A percentile compares a stretch with the other conserved stretches of the same genome.
Evolutionary conservation across 2,797 vertebrate genomes (phyloP).

Genomic region (Antennarius maculatus): DNA sequence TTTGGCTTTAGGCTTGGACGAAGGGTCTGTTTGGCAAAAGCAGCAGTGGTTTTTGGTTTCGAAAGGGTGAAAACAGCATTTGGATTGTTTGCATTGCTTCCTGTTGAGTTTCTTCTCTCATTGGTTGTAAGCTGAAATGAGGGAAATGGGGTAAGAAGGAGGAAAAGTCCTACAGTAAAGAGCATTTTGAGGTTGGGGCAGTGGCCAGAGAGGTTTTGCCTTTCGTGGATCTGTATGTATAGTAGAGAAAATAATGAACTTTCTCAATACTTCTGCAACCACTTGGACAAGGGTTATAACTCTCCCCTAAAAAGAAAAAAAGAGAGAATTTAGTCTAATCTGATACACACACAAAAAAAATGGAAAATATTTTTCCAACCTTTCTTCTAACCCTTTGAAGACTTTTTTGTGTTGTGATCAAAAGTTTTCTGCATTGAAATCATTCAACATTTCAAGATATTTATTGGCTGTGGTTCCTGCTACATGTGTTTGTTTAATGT

Average conservation of each 20-base stretch:
- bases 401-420: background rate
- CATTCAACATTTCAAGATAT: background rate
- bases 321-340: constrained; percentile 35
- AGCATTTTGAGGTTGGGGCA: constrained; percentile 74
- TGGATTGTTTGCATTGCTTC: constrained; percentile 66
- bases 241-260: constrained; percentile 46
- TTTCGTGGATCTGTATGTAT: constrained; percentile 50
- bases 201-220: constrained; percentile 44
- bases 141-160: constrained; percentile 77
- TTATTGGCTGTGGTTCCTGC: background rate
- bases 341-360: constrained; percentile 6
- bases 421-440: constrained; percentile 1
- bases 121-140: constrained; percentile 71
- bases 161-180: constrained; percentile 75
- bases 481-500: background rate
- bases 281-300: constrained; percentile 43
- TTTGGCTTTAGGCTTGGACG: constrained; percentile 67
- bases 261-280: constrained; percentile 50
- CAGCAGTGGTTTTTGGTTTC: constrained; percentile 73
- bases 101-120: constrained; percentile 74
- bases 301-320: constrained; percentile 63
- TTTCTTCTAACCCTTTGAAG: background rate
- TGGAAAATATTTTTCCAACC: constrained; percentile 12
- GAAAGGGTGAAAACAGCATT: constrained; percentile 54
- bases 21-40: constrained; percentile 54